These are phyloP conservation scores for Gallinago media DNA, from an alignment of 2,113 vertebrate species.

Conservation along the genomic window DNA sequence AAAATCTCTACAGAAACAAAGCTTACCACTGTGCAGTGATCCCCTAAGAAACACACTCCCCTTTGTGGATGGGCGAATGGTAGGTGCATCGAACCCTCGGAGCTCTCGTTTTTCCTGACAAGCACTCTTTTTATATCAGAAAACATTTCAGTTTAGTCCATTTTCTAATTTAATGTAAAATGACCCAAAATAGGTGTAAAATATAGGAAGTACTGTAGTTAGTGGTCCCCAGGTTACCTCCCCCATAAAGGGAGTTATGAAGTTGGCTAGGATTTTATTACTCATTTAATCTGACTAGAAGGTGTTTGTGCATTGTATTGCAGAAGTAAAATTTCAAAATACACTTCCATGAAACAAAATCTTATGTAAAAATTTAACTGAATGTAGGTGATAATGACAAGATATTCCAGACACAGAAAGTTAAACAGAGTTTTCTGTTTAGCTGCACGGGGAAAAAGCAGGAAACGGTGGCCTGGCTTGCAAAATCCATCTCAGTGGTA, in stretches of 20 bases:
- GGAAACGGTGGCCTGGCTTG: neutral
- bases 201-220: neutral
- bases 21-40: conserved; percentile 73
- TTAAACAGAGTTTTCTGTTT: neutral
- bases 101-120: conserved; percentile 16
- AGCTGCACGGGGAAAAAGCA: neutral
- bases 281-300: neutral
- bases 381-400: neutral
- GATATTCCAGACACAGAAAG: neutral
- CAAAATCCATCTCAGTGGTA: neutral
- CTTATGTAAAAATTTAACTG: neutral
- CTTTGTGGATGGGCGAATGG: conserved; percentile 57
- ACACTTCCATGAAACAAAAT: neutral
- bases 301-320: neutral
- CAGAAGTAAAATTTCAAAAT: neutral
- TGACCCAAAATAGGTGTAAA: conserved; percentile 5
- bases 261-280: neutral
- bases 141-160: neutral
- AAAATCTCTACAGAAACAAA: conserved; percentile 79
- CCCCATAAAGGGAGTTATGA: neutral
- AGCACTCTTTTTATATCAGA: conserved; percentile 36
- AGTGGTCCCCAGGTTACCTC: neutral
- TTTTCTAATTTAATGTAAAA: conserved; percentile 4
- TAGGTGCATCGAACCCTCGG: conserved; percentile 50
- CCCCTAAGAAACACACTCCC: conserved; percentile 66